phyloP scores from a whole-genome alignment of 2,888 invertebrate genomes.

The Phlogophora meticulosa region DNA sequence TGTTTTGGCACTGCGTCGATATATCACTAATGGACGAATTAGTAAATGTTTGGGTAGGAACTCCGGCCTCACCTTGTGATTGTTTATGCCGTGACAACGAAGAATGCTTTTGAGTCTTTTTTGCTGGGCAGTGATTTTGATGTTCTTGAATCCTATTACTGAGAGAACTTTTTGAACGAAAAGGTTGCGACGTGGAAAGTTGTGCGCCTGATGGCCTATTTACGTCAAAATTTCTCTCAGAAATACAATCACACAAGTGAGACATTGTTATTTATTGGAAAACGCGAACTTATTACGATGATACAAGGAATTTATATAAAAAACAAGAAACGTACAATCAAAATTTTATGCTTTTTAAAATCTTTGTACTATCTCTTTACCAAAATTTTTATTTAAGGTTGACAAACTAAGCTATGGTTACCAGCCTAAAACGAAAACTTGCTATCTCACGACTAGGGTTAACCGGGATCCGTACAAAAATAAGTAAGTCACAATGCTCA shows the following conservation, averaged over 20 bases:
- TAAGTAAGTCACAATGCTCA: not conserved
- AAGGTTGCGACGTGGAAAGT: slow-evolving; percentile 73
- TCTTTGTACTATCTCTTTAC: slow-evolving; percentile 33
- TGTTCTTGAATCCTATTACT: slow-evolving; percentile 69
- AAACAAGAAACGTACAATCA: slow-evolving; percentile 34
- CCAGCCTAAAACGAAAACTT: slow-evolving; percentile 39
- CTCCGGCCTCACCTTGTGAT: slow-evolving; percentile 50
- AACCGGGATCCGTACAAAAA: not conserved
- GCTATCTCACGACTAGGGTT: not conserved
- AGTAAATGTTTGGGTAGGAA: slow-evolving; percentile 49
- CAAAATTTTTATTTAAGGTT: slow-evolving; percentile 59
- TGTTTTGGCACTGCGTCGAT: slow-evolving; percentile 65
- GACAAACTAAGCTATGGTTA: slow-evolving; percentile 55
- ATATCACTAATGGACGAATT: slow-evolving; percentile 66
- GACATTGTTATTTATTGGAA: slow-evolving; percentile 69
- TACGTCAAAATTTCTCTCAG: slow-evolving; percentile 70
- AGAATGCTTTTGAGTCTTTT: slow-evolving; percentile 52
- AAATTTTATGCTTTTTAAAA: slow-evolving; percentile 44
- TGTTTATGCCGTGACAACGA: slow-evolving; percentile 57
- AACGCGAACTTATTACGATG: slow-evolving; percentile 15
- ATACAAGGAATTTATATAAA: slow-evolving; percentile 51
- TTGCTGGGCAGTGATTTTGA: slow-evolving; percentile 54
- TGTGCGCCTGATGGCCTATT: slow-evolving; percentile 72
- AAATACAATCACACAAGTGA: slow-evolving; percentile 70
- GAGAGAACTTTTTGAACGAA: slow-evolving; percentile 69